Evolutionary conservation across 2,888 invertebrate species (phyloP).

Genomic region (Drosophila maculinotata): DNA sequence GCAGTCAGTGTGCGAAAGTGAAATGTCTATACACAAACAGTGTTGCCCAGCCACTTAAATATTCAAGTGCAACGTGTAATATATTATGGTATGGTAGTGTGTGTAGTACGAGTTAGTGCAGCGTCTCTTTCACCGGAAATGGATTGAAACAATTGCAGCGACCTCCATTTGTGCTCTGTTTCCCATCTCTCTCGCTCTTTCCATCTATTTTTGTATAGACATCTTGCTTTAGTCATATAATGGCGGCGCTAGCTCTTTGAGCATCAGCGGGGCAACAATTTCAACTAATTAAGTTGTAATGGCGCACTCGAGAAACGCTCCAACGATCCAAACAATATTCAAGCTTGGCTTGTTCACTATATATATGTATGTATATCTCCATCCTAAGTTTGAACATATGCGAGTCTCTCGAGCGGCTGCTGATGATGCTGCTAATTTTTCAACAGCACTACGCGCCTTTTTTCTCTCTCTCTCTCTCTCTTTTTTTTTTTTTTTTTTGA

Average conservation of each 20-base stretch:
- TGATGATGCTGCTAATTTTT: constrained; percentile 79
- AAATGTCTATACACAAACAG: constrained; percentile 28
- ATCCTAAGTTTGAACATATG: constrained; percentile 35
- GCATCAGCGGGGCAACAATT: constrained; percentile 71
- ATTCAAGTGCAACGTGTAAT: constrained; percentile 40
- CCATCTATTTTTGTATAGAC: not conserved
- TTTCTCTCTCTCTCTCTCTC: constrained; percentile 5
- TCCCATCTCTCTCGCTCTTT: constrained; percentile 3
- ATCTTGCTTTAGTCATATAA: constrained; percentile 25
- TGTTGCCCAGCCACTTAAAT: constrained; percentile 32
- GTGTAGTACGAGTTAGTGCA: constrained; percentile 1
- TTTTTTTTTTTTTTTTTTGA: constrained; percentile 38
- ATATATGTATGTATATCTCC: constrained; percentile 18
- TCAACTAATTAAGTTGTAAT: constrained; percentile 80
- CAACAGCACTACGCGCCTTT: constrained; percentile 15
- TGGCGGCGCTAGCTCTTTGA: constrained; percentile 61
- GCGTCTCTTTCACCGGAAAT: constrained; percentile 72
- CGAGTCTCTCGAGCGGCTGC: constrained; percentile 32
- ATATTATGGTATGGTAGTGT: too few species aligned
- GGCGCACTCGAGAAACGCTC: constrained; percentile 71
- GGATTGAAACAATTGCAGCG: constrained; percentile 11
- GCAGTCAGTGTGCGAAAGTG: constrained; percentile 53
- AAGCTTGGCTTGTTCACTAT: constrained; percentile 58
- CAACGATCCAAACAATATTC: constrained; percentile 56
- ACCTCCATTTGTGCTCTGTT: constrained; percentile 8